These are phyloP conservation scores for Platycnemis pennipes DNA, from an alignment of 2,888 invertebrate genomes.

Conservation along the genomic window DNA sequence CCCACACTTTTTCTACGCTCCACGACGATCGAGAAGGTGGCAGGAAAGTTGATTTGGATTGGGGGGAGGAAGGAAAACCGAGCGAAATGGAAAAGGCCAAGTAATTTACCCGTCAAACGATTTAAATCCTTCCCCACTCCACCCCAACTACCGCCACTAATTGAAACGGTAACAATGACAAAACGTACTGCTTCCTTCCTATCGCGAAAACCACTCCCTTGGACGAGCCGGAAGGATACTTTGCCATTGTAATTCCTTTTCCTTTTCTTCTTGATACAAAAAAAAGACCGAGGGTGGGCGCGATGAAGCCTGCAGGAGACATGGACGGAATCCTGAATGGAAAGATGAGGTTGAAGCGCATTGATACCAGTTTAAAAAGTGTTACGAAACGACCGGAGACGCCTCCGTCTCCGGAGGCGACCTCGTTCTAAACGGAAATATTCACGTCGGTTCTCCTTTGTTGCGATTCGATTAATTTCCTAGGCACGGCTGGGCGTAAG, in stretches of 20 bases:
- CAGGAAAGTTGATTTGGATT: background rate
- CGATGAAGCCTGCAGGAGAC: background rate
- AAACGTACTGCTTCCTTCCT: background rate
- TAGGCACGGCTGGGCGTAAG: conserved; percentile 10
- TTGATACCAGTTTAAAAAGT: conserved; percentile 23
- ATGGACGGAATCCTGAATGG: conserved; percentile 13
- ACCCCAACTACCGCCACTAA: background rate
- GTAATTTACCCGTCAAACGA: background rate
- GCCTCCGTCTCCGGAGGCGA: background rate
- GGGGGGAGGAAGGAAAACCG: background rate
- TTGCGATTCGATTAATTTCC: conserved; percentile 32
- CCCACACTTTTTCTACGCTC: background rate
- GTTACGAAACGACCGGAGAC: conserved; percentile 8
- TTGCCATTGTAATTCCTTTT: background rate
- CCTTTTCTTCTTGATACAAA: background rate
- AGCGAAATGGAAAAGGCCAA: background rate
- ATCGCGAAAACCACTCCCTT: background rate
- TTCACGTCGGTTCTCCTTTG: background rate
- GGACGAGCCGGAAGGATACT: background rate
- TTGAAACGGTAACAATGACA: background rate
- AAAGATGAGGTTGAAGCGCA: background rate
- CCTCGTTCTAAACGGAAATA: conserved; percentile 9
- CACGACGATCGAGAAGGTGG: background rate
- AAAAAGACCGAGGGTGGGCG: background rate
- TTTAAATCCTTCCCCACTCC: background rate